Evolutionary conservation across 2,797 vertebrate genomes (phyloP).

Genomic region (Sphenodon punctatus): DNA sequence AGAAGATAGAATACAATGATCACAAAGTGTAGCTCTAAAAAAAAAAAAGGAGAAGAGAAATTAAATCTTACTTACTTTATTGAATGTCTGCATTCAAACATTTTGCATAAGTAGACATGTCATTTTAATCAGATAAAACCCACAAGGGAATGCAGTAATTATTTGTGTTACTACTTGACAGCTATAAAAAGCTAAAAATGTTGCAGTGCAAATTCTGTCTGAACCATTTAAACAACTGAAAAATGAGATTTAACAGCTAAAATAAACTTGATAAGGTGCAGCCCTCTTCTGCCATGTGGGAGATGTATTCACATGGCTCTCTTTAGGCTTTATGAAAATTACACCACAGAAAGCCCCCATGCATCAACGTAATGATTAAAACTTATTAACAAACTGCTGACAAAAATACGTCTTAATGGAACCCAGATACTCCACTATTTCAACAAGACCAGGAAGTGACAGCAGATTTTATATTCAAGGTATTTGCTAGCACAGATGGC

Average conservation of each 20-base stretch:
- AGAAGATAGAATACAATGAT: too few relatives aligned
- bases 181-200: conserved; percentile 60
- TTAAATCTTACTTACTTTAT: conserved; percentile 49
- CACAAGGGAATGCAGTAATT: conserved; percentile 57
- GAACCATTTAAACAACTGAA: conserved; percentile 61
- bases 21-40: too few relatives aligned
- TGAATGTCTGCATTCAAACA: conserved; percentile 60
- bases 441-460: not conserved
- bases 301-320: not conserved
- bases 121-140: conserved; percentile 65
- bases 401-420: too few relatives aligned
- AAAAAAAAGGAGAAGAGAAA: conserved; percentile 18
- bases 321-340: conserved; percentile 21
- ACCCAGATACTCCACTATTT: not conserved
- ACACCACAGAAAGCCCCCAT: not conserved
- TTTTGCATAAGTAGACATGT: conserved; percentile 61
- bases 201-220: conserved; percentile 64
- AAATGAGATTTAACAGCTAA: conserved; percentile 66
- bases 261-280: conserved; percentile 58
- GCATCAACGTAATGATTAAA: not conserved
- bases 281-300: not conserved
- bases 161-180: conserved; percentile 65
- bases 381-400: too few relatives aligned
- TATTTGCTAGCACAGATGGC: not conserved
- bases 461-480: not conserved